phyloP scores from a whole-genome alignment of 2,113 vertebrate genomes.

The Tragelaphus imberbis region DNA sequence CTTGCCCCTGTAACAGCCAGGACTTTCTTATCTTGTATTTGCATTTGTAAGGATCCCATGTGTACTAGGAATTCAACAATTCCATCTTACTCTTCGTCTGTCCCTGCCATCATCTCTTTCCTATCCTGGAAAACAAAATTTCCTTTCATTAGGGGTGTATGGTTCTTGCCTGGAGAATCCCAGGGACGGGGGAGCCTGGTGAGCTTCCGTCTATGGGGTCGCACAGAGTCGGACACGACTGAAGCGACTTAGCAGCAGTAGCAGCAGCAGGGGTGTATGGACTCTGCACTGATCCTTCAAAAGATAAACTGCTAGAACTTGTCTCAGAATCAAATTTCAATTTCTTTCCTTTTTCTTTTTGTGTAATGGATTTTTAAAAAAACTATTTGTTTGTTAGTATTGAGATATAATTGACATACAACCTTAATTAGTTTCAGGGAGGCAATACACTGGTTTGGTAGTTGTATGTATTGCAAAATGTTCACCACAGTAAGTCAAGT shows the following conservation, averaged over 20 bases:
- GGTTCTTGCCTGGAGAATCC: too few relatives aligned
- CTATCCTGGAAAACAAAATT: not conserved
- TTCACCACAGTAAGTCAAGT: not conserved
- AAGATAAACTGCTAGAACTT: not conserved
- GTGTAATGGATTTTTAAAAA: fast-evolving
- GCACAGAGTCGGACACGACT: too few relatives aligned
- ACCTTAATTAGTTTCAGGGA: not conserved
- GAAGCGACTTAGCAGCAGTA: too few relatives aligned
- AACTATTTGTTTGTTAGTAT: not conserved
- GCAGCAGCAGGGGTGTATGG: not conserved
- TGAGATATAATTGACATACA: not conserved
- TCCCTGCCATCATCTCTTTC: not conserved
- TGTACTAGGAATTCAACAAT: not conserved
- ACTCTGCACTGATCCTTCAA: not conserved
- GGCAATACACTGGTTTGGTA: not conserved
- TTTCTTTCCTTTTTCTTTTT: not conserved
- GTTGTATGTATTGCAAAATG: not conserved
- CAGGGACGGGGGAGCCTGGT: too few relatives aligned
- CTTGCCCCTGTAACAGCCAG: not conserved
- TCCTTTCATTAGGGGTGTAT: not conserved
- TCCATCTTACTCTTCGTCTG: not conserved
- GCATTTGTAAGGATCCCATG: not conserved
- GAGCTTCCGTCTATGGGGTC: too few relatives aligned
- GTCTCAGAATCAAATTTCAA: not conserved
- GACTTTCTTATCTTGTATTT: not conserved